Percentiles rank a stretch among this genome's conserved stretches.
These are phyloP conservation scores for Globodera rostochiensis DNA, from an alignment of 1,140 invertebrate genomes.

Conservation along the genomic window DNA sequence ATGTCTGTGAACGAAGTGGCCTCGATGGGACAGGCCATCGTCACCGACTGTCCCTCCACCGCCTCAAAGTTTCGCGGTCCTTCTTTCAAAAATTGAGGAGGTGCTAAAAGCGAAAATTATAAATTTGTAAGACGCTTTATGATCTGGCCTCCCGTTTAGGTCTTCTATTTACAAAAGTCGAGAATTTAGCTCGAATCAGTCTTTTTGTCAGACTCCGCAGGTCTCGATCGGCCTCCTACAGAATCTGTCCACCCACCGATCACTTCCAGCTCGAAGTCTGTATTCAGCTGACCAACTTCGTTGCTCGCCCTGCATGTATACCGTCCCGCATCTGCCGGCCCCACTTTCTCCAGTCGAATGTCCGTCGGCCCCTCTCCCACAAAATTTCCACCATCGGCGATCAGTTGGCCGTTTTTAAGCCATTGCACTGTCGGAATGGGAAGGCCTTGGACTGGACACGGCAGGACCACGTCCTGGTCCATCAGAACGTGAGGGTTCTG, in stretches of 20 bases:
- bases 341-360: slow-evolving; percentile 23
- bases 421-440: slow-evolving; percentile 21
- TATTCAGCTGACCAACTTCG: slow-evolving; percentile 68
- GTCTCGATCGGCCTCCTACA: not conserved
- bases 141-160: no score
- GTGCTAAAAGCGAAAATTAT: slow-evolving; percentile 60
- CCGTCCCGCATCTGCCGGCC: slow-evolving; percentile 66
- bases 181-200: not conserved
- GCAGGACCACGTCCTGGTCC: slow-evolving; percentile 65
- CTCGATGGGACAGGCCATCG: slow-evolving; percentile 58
- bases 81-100: slow-evolving; percentile 64
- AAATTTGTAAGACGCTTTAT: no score
- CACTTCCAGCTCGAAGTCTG: slow-evolving; percentile 68
- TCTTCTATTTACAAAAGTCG: not conserved
- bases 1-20: slow-evolving; percentile 45
- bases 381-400: slow-evolving; percentile 2
- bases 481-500: slow-evolving; percentile 59
- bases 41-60: slow-evolving; percentile 46
- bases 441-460: slow-evolving; percentile 67
- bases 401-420: slow-evolving; percentile 24
- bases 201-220: not conserved
- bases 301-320: slow-evolving; percentile 71
- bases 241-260: slow-evolving; percentile 65
- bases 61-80: slow-evolving; percentile 58
- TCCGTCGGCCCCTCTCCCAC: slow-evolving; percentile 35